Conservation (phyloP, 2,113 vertebrate genomes). For the Andinoacara biseriatus region DNA sequence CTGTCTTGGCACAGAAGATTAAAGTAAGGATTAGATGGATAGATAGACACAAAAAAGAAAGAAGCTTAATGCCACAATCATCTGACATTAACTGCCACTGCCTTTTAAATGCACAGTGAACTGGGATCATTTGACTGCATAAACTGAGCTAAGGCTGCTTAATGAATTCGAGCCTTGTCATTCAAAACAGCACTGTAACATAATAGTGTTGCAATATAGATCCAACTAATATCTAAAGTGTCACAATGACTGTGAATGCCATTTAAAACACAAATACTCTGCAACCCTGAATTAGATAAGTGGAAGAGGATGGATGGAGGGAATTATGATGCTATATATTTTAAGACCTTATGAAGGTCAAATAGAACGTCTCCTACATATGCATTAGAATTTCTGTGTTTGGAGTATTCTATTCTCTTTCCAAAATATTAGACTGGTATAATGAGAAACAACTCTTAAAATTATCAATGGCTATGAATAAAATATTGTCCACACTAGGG, state of each 20-base stretch:
- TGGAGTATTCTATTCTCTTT: no score
- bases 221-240: neutral
- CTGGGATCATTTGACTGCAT: neutral
- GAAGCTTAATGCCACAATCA: neutral
- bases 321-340: no score
- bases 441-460: neutral
- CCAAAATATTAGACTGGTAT: no score
- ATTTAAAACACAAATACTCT: neutral
- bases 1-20: constrained; percentile 4
- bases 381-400: no score
- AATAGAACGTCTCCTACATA: no score
- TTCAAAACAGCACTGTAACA: neutral
- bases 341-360: no score
- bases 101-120: constrained; percentile 7
- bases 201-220: neutral
- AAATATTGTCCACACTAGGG: neutral
- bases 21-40: neutral
- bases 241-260: neutral
- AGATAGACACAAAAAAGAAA: neutral
- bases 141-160: constrained; percentile 2
- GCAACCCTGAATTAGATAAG: no score
- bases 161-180: constrained; percentile 12
- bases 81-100: constrained; percentile 10
- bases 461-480: neutral
- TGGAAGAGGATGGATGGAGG: no score